Evolutionary conservation across 2,888 invertebrate genomes (phyloP).

Genomic region (Chalcosyrphus nemorum): DNA sequence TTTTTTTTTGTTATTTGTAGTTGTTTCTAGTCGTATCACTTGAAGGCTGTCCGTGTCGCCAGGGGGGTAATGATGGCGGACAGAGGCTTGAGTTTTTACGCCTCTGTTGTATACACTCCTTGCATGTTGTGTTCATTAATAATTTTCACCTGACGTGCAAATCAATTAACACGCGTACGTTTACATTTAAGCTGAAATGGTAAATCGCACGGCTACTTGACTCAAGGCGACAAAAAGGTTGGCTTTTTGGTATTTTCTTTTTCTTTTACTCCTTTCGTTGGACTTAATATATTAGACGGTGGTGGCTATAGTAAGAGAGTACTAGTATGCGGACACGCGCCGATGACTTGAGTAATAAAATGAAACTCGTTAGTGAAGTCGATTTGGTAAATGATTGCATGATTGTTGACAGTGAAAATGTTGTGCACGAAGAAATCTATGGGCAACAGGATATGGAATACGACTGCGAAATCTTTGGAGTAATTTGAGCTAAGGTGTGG

Average conservation of each 20-base stretch:
- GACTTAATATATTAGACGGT: neutral
- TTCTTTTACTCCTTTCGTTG: neutral
- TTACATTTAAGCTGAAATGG: slow-evolving; percentile 18
- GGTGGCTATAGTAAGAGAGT: neutral
- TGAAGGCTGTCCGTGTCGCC: neutral
- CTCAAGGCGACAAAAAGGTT: slow-evolving; percentile 6
- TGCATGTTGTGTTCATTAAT: slow-evolving; percentile 38
- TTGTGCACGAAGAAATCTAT: neutral
- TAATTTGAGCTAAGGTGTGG: neutral
- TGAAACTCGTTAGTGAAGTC: neutral
- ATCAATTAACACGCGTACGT: slow-evolving; percentile 47
- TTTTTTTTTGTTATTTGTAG: neutral
- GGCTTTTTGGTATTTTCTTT: neutral
- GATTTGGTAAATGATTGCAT: neutral
- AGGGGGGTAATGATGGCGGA: neutral
- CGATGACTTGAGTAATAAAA: neutral
- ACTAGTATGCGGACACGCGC: neutral
- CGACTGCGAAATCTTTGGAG: neutral
- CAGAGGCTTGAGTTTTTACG: too few relatives aligned
- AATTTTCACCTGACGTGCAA: slow-evolving; percentile 37
- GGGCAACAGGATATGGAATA: neutral
- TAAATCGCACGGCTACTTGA: neutral
- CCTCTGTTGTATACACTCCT: neutral
- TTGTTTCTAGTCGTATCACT: too few relatives aligned
- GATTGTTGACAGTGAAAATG: neutral